Percentiles rank a stretch among this genome's conserved stretches.
phyloP scores from a whole-genome alignment of 2,888 invertebrate species.

The Epinotia brunnichana region DNA sequence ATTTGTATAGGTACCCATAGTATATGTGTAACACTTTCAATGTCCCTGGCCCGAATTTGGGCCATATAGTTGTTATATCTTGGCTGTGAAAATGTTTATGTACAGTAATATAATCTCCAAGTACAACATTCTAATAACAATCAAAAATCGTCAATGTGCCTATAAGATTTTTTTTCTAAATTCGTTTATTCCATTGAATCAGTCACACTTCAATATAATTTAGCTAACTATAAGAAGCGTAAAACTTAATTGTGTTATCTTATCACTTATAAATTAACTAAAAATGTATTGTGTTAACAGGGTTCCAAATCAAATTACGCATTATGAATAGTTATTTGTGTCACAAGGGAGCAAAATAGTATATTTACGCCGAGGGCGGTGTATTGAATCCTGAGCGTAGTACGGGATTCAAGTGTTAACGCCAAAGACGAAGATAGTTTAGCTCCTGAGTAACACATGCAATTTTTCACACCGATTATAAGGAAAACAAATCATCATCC shows the following conservation, averaged over 20 bases:
- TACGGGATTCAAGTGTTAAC: no score
- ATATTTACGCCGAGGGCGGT: no score
- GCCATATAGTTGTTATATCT: neutral
- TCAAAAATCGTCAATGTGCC: neutral
- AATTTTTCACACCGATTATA: no score
- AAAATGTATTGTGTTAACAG: no score
- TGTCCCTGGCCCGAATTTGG: neutral
- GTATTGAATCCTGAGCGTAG: no score
- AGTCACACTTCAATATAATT: slow-evolving; percentile 8
- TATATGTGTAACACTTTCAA: neutral
- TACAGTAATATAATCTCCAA: slow-evolving; percentile 6
- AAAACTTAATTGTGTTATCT: neutral
- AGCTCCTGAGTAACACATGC: no score
- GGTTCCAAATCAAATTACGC: no score
- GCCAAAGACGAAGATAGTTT: no score
- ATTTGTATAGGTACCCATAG: slow-evolving; percentile 1
- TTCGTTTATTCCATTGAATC: slow-evolving; percentile 24
- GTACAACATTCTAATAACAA: slow-evolving; percentile 22
- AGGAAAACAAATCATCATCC: no score
- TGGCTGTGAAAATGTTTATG: neutral
- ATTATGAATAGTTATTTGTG: no score
- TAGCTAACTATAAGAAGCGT: neutral
- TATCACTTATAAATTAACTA: no score
- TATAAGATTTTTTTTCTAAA: slow-evolving; percentile 11
- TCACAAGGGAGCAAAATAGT: no score